These are phyloP conservation scores for Fukomys damarensis DNA, from an alignment of 2,113 vertebrate genomes.

Conservation along the genomic window DNA sequence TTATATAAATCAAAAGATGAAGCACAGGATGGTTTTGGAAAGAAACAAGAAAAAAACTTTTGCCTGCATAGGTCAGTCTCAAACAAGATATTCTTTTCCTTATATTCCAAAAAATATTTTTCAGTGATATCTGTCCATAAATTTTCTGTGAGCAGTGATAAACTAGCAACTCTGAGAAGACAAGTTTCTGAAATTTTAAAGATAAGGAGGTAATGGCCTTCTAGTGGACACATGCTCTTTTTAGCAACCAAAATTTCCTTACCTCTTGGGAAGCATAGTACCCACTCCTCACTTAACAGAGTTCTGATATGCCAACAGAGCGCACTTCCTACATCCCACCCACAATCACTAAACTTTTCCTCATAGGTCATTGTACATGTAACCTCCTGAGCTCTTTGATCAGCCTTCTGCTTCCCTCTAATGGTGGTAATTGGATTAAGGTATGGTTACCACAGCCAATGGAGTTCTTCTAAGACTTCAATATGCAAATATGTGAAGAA, in stretches of 20 bases:
- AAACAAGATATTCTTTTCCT: neutral
- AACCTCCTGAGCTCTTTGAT: neutral
- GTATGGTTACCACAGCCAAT: neutral
- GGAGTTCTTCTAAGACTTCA: neutral
- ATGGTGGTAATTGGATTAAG: neutral
- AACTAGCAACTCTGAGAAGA: neutral
- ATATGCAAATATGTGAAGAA: constrained; percentile 7
- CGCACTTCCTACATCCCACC: too few species aligned
- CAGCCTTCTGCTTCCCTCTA: neutral
- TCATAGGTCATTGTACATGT: neutral
- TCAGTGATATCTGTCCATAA: neutral
- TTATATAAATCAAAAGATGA: constrained; percentile 2
- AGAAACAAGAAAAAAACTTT: neutral
- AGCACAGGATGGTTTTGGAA: neutral
- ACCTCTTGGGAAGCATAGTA: neutral
- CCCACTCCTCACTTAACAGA: neutral
- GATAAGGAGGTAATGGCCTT: neutral
- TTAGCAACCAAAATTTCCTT: neutral
- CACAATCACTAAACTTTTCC: neutral
- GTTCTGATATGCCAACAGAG: neutral
- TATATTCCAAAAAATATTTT: neutral
- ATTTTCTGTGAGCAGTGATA: neutral
- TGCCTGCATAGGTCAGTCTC: neutral
- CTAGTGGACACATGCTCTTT: neutral
- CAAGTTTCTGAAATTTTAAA: neutral